Percentiles rank a stretch among this genome's conserved stretches.
phyloP scores from a whole-genome alignment of 1,140 invertebrate genomes.

The Rhynchophorus ferrugineus region DNA sequence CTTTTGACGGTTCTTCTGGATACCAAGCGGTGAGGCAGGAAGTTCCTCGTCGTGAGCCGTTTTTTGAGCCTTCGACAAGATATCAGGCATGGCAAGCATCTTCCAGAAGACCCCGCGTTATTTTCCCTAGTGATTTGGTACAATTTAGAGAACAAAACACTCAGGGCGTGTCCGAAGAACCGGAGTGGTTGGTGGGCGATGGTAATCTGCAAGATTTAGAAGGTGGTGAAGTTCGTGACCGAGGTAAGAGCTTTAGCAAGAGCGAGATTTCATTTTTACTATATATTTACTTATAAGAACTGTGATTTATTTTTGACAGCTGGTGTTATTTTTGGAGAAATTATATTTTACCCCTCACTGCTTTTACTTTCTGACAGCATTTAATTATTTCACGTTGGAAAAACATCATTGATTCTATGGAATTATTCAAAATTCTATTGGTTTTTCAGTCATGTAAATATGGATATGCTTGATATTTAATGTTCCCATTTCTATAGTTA shows the following conservation, averaged over 20 bases:
- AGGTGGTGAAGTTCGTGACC: conserved; percentile 33
- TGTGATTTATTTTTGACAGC: background rate
- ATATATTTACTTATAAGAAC: too few relatives aligned
- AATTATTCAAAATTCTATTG: too few relatives aligned
- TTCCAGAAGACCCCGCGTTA: conserved; percentile 37
- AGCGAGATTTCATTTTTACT: too few relatives aligned
- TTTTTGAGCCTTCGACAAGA: conserved; percentile 27
- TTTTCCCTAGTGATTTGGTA: conserved; percentile 40
- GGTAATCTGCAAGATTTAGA: conserved; percentile 38
- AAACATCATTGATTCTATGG: too few relatives aligned
- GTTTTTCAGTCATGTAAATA: too few relatives aligned
- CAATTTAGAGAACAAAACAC: conserved; percentile 34
- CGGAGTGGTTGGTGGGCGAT: conserved; percentile 37
- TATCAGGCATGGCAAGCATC: conserved; percentile 28
- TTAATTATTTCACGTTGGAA: too few relatives aligned
- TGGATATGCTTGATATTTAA: too few relatives aligned
- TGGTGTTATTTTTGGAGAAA: too few relatives aligned
- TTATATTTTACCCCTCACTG: too few relatives aligned
- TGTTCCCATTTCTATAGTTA: too few relatives aligned
- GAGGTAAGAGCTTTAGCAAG: conserved; percentile 32
- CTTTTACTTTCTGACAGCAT: too few relatives aligned
- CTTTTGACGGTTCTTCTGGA: conserved; percentile 10
- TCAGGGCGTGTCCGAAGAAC: conserved; percentile 27
- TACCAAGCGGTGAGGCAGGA: conserved; percentile 17
- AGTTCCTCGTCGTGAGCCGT: conserved; percentile 16